Base-by-base conservation (phyloP, 2,797 vertebrate species). In the Coracias cyanogaster region DNA sequence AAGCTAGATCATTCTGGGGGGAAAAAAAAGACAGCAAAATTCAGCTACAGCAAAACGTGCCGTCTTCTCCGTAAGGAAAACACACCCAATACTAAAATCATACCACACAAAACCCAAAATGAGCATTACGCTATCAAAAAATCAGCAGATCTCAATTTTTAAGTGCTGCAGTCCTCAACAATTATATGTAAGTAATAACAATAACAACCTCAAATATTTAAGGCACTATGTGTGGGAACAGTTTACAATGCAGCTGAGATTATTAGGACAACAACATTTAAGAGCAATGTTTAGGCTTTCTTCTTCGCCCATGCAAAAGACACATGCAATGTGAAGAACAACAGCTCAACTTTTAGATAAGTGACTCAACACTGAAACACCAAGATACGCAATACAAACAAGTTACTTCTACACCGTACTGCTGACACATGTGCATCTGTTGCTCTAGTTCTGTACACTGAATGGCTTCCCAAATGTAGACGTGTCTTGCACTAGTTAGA, bases 171-270 rank as follows among this genome's bases (percentile, higher is more conserved):
- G 99, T 99, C 99, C 99, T 99, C 98, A 98, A 99, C 99, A 99
- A 99, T 98, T 98, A 99, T 99, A 99, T 97, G 98, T 99, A 99
- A 99, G 98, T 99, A 99, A 98, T 99, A 99, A 99, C 99, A 99
- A 99, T 98, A 99, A 99, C 99, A 99, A 99, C 99, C 99, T 99
- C 99, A 98, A 99, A 99, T 99, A 99, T 99, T 99, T 99, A 99
- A 99, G 99, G 99, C 99, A 99, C 99, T 99, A 99, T 99, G 99
- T 99, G 99, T 99, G 98, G 99, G 98, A 99, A 99, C 99, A 98
- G 98, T 99, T 99, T 99, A 99, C 99, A 99, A 99, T 99, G 99
- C 99, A 99, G 99, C 98, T 98, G 98, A 98, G 98, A 99, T 98
- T 99, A 99, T 99, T 98, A 98, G 98, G 98, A 99, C 99, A 97